Evolutionary conservation across 2,888 invertebrate genomes (phyloP).

Genomic region (Stenoptilia bipunctidactyla): DNA sequence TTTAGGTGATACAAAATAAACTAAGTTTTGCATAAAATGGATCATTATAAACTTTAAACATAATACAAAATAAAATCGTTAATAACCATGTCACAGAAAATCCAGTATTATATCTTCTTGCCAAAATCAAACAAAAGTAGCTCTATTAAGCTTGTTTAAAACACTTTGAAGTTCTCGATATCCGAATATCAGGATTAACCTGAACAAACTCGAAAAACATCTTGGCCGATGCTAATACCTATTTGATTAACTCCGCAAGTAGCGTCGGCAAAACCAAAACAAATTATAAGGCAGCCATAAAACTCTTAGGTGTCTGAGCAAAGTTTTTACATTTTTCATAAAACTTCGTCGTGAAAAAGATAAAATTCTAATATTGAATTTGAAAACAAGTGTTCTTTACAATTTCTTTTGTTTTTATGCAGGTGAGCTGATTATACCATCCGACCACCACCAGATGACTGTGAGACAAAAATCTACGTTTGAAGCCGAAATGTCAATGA

Average conservation of each 20-base stretch:
- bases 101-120: no score
- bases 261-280: constrained; percentile 57
- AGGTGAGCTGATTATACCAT: constrained; percentile 89
- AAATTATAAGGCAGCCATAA: constrained; percentile 65
- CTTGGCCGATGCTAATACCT: constrained; percentile 24
- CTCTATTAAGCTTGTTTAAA: not conserved
- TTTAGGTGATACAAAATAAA: no score
- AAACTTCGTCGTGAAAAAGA: constrained; percentile 53
- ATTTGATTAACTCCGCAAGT: constrained; percentile 41
- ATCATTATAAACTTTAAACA: constrained; percentile 17
- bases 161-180: not conserved
- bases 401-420: constrained; percentile 28
- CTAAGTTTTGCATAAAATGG: no score
- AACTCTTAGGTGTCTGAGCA: constrained; percentile 60
- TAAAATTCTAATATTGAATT: constrained; percentile 69
- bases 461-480: constrained; percentile 81
- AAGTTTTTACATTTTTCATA: constrained; percentile 70
- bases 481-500: constrained; percentile 87
- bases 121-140: not conserved
- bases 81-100: no score
- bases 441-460: constrained; percentile 84
- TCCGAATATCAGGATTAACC: not conserved
- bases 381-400: constrained; percentile 44
- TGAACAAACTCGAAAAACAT: not conserved
- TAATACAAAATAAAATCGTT: no score